Conservation (phyloP, 2,888 invertebrate genomes). For the Ophion ventricosus region DNA sequence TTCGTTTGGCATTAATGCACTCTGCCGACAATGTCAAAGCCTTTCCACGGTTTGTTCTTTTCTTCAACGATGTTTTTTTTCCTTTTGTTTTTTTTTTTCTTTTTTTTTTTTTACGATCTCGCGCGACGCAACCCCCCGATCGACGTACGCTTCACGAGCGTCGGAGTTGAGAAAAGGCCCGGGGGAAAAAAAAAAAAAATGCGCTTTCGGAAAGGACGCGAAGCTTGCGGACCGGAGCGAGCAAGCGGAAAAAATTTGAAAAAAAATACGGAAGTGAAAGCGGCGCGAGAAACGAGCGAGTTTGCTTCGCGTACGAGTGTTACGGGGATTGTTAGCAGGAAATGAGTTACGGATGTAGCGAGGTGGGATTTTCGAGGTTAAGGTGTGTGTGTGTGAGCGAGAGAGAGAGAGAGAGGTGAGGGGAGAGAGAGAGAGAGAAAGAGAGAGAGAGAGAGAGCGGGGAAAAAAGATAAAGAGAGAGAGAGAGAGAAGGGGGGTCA, state of each 20-base stretch:
- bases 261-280: constrained; percentile 69
- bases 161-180: background rate
- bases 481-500: constrained; percentile 79
- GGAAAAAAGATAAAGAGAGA: constrained; percentile 70
- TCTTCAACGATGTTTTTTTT: constrained; percentile 18
- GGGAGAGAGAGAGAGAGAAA: constrained; percentile 79
- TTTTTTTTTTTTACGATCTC: background rate
- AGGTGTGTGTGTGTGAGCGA: constrained; percentile 59
- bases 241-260: constrained; percentile 56
- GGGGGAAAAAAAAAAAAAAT: constrained; percentile 42
- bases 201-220: constrained; percentile 41
- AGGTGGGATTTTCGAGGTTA: constrained; percentile 67
- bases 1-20: background rate
- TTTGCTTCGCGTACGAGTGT: constrained; percentile 55
- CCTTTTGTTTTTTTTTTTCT: constrained; percentile 16
- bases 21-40: background rate
- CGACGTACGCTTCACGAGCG: constrained; percentile 10
- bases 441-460: constrained; percentile 65
- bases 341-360: constrained; percentile 67
- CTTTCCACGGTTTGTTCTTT: background rate
- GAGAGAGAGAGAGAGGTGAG: constrained; percentile 70
- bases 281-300: constrained; percentile 63
- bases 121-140: background rate
- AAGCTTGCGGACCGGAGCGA: constrained; percentile 52
- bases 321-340: constrained; percentile 64